Percentiles rank a stretch among this genome's conserved stretches.
phyloP scores from a whole-genome alignment of 2,888 invertebrate species.

The Lumbricus terrestris region DNA sequence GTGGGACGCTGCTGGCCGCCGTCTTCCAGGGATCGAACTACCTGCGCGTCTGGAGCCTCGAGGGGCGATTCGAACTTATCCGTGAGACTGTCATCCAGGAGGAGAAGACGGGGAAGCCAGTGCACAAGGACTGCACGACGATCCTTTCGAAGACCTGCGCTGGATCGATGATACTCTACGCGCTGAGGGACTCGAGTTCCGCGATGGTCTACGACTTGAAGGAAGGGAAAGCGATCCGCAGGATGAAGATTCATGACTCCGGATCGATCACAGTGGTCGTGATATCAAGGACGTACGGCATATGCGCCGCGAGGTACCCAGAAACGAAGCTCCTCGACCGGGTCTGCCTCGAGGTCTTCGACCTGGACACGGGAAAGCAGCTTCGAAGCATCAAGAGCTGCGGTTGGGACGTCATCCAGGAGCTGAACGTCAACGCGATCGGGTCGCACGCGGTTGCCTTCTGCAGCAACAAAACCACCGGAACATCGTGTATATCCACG shows the following conservation, averaged over 20 bases:
- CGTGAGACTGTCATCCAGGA: constrained; percentile 17
- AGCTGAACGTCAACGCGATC: constrained; percentile 47
- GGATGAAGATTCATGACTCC: constrained; percentile 46
- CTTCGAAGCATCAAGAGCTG: constrained; percentile 53
- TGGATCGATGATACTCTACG: constrained; percentile 49
- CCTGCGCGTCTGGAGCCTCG: constrained; percentile 48
- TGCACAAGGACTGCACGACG: constrained; percentile 30
- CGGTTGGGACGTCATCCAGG: constrained; percentile 46
- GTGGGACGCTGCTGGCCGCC: constrained; percentile 48
- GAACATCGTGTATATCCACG: constrained; percentile 51
- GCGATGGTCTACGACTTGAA: constrained; percentile 50
- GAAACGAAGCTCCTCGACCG: constrained; percentile 52
- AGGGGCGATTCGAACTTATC: constrained; percentile 32
- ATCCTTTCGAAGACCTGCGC: constrained; percentile 45
- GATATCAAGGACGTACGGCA: constrained; percentile 51
- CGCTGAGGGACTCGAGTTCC: constrained; percentile 46
- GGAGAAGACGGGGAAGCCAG: constrained; percentile 35
- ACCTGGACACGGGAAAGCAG: constrained; percentile 47
- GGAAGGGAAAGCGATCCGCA: constrained; percentile 47
- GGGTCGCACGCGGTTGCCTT: constrained; percentile 54
- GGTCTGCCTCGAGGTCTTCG: constrained; percentile 52
- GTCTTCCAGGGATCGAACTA: constrained; percentile 51
- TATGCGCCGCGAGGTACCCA: constrained; percentile 50
- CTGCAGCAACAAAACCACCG: constrained; percentile 45
- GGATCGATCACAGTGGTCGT: constrained; percentile 49